Evolutionary conservation across 1,140 invertebrate genomes (phyloP).

Genomic region (Cydia fagiglandana): DNA sequence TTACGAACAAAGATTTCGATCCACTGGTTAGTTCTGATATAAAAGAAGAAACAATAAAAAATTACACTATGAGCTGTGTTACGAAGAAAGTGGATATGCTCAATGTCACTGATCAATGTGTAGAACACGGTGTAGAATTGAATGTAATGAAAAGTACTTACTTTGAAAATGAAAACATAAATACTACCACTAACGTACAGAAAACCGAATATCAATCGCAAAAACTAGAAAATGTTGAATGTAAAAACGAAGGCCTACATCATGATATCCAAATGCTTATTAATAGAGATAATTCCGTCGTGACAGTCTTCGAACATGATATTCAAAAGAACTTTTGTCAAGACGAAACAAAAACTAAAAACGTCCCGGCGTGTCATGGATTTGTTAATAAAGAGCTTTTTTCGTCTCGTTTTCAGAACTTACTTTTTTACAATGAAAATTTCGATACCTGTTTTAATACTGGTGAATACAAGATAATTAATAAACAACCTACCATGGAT

Average conservation of each 20-base stretch:
- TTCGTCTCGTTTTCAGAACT: conserved; percentile 62
- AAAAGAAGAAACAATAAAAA: background rate
- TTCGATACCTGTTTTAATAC: background rate
- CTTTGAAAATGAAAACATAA: background rate
- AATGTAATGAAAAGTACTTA: background rate
- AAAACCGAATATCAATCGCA: background rate
- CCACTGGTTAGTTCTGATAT: background rate
- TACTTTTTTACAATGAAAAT: conserved; percentile 50
- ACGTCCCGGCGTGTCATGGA: background rate
- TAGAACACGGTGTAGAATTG: background rate
- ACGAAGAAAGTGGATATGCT: background rate
- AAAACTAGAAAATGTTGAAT: background rate
- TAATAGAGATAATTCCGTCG: background rate
- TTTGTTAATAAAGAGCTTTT: conserved; percentile 53
- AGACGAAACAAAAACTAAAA: background rate
- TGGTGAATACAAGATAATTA: background rate
- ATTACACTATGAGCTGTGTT: too few relatives aligned
- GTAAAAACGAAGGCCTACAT: background rate
- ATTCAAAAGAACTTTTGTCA: background rate
- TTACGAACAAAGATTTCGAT: background rate
- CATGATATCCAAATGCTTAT: background rate
- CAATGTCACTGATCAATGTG: background rate
- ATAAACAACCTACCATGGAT: background rate
- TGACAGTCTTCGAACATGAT: background rate
- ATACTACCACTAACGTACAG: background rate